Conservation (phyloP, 1,140 invertebrate species). For the Drosophila gunungcola region DNA sequence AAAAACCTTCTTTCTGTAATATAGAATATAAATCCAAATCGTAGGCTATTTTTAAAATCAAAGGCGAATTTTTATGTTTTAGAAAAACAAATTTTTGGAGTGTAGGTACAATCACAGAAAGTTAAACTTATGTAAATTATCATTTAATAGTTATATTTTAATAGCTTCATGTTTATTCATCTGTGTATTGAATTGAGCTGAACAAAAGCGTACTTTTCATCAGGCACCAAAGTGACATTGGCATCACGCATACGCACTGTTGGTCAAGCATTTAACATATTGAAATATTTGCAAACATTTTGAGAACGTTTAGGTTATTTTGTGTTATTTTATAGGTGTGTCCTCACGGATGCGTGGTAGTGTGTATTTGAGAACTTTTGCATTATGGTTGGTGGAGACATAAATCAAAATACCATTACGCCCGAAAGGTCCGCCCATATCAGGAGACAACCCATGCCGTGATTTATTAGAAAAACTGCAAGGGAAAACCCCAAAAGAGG, state of each 20-base stretch:
- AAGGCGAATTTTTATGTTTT: no score
- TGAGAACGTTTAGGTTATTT: conserved; percentile 8
- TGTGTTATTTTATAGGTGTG: conserved; percentile 24
- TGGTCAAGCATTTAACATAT: not conserved
- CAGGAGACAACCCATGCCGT: conserved; percentile 84
- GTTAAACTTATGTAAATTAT: no score
- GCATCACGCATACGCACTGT: conserved; percentile 15
- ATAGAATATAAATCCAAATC: no score
- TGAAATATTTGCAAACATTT: not conserved
- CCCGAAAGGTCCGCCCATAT: conserved; percentile 83
- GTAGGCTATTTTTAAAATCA: no score
- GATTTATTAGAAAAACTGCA: conserved; percentile 83
- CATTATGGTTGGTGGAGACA: conserved; percentile 75
- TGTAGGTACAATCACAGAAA: no score
- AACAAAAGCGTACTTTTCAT: not conserved
- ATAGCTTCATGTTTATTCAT: no score
- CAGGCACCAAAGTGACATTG: not conserved
- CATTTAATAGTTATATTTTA: no score
- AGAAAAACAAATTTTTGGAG: no score
- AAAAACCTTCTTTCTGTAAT: no score
- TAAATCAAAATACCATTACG: conserved; percentile 85
- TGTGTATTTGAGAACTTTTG: conserved; percentile 71
- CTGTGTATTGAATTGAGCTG: not conserved
- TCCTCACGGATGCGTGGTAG: conserved; percentile 22
- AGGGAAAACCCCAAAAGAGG: conserved; percentile 29